phyloP scores from a whole-genome alignment of 2,113 vertebrate species.

The Leucosticte australis region DNA sequence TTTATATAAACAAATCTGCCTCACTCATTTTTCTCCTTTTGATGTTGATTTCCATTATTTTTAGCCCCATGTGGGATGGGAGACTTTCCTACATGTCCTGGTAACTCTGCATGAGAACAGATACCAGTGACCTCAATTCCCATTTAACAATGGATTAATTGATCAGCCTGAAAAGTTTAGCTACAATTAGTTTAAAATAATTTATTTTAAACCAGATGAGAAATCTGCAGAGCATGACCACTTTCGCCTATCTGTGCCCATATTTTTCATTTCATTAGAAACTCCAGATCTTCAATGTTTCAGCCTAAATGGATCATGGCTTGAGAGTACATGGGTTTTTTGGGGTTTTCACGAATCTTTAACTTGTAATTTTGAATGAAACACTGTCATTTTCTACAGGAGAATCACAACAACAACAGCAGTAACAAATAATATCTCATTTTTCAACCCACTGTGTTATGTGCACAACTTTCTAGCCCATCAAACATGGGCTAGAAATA shows the following conservation, averaged over 20 bases:
- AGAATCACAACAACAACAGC: not conserved
- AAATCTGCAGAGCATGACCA: not conserved
- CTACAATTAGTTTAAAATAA: not conserved
- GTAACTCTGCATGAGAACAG: not conserved
- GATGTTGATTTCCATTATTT: conserved; percentile 39
- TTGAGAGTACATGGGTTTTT: not conserved
- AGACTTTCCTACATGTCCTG: not conserved
- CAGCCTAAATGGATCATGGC: not conserved
- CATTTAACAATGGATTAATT: not conserved
- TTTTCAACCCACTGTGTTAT: not conserved
- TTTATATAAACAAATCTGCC: conserved; percentile 44
- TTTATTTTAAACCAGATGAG: not conserved
- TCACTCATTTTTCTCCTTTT: conserved; percentile 27
- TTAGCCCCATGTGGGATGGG: not conserved
- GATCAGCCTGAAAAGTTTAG: not conserved
- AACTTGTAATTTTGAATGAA: not conserved
- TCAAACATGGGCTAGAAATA: not conserved
- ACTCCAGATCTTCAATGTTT: not conserved
- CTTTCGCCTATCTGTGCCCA: not conserved
- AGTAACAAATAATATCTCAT: not conserved
- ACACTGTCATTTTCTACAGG: not conserved
- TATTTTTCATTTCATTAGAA: not conserved
- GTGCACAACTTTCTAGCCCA: not conserved
- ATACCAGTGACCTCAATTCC: not conserved
- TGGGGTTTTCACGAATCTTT: not conserved